Evolutionary conservation across 2,113 vertebrate genomes (phyloP), one percentile per base, ranked within the genome.

Genomic region (Bostrychus sinensis): DNA sequence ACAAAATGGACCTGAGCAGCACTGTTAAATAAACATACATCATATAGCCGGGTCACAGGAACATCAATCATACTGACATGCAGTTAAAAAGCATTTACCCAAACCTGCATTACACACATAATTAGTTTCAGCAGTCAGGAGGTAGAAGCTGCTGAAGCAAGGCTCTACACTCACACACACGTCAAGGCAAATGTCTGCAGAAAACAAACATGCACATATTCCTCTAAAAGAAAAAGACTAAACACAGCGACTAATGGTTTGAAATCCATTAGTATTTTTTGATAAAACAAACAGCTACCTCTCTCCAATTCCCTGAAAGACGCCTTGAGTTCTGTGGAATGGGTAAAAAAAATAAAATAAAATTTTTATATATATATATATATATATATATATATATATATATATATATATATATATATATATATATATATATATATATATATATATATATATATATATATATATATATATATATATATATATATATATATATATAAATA

Each of bases 301-400:
- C 92, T 92, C 92, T 89, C 92, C 91, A 93, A 88, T 92, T 93
- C 67, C 91, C 91, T 75, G 91, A 46, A 67, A 92, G 87, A 81
- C 89, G 89, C 64, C 92, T 83, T 70, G 91, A 89, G 57, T 84
- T 90, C 91, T 93, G 90, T 82, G 81, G 66, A 81, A 66, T 57
- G 69, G 83, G 84, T 77, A 62, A 86, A 38, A 58, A 71, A 51
- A 16, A 57, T 7, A 69, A 45, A 4, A 55, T n/a, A n/a, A n/a
- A n/a, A n/a, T n/a, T n/a, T n/a, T n/a, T n/a, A n/a, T n/a, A n/a
- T n/a, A n/a, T n/a, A n/a, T n/a, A n/a, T n/a, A n/a, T n/a, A n/a
- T n/a, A n/a, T n/a, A n/a, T n/a, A n/a, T n/a, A n/a, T n/a, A n/a
- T n/a, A n/a, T n/a, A n/a, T n/a, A n/a, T n/a, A n/a, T n/a, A n/a